A percentile compares a stretch with the other conserved stretches of the same genome.
phyloP scores from a whole-genome alignment of 2,888 invertebrate genomes.

The Pyrocoelia pectoralis region DNA sequence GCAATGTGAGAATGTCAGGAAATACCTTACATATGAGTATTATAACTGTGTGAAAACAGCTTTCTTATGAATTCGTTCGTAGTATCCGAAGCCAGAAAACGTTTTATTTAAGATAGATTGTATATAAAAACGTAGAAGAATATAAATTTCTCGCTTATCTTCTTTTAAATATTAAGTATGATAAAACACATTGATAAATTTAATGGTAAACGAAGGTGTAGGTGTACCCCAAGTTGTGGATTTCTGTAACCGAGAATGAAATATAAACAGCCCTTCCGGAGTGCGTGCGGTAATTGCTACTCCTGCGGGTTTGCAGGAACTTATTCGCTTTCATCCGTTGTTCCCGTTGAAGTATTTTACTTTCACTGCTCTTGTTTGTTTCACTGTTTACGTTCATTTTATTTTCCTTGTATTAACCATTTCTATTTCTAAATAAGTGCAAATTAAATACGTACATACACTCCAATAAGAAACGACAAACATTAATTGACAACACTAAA shows the following conservation, averaged over 20 bases:
- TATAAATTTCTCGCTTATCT: constrained; percentile 27
- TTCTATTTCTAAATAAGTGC: not conserved
- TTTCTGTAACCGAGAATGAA: constrained; percentile 32
- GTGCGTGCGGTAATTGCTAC: constrained; percentile 35
- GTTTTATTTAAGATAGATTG: constrained; percentile 23
- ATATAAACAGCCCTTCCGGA: constrained; percentile 34
- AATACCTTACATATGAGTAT: constrained; percentile 21
- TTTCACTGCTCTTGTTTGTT: constrained; percentile 28
- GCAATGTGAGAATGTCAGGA: constrained; percentile 11
- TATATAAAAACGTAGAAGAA: constrained; percentile 14
- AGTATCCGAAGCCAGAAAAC: not conserved
- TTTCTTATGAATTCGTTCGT: constrained; percentile 3
- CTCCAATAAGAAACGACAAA: not conserved
- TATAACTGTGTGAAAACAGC: not conserved
- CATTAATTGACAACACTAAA: too few relatives aligned
- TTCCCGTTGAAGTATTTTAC: constrained; percentile 33
- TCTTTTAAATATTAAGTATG: constrained; percentile 23
- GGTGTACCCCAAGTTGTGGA: constrained; percentile 11
- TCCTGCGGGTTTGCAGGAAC: constrained; percentile 35
- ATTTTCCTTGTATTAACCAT: constrained; percentile 21
- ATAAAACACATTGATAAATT: constrained; percentile 28
- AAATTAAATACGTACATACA: not conserved
- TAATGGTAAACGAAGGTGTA: constrained; percentile 21
- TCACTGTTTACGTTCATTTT: constrained; percentile 28
- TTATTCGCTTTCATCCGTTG: constrained; percentile 33